These are phyloP conservation scores for Harpagus bidentatus DNA, from an alignment of 2,113 vertebrate species.

Conservation along the genomic window DNA sequence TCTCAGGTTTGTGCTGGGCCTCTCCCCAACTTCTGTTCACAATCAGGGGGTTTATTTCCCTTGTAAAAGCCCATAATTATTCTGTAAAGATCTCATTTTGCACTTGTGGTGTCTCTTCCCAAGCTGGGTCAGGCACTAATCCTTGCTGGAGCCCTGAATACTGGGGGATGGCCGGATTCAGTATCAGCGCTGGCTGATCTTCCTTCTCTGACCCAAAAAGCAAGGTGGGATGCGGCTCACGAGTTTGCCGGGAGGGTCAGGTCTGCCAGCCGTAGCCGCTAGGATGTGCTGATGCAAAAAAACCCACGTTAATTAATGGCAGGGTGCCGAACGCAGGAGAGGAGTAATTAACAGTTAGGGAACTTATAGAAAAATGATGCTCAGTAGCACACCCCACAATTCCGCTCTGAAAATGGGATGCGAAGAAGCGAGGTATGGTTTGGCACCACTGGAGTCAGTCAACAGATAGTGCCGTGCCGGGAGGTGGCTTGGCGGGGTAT, in stretches of 20 bases:
- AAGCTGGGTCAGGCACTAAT: neutral
- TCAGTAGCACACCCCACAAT: neutral
- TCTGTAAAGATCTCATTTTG: neutral
- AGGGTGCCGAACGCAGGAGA: neutral
- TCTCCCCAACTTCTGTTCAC: neutral
- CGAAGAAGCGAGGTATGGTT: neutral
- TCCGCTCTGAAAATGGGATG: fast-evolving
- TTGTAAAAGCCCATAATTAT: neutral
- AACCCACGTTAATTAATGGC: neutral
- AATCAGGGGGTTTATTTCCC: neutral
- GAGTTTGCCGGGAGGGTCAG: neutral
- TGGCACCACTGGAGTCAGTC: fast-evolving
- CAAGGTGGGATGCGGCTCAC: neutral
- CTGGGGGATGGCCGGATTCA: neutral
- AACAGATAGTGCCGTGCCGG: fast-evolving
- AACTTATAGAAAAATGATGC: neutral
- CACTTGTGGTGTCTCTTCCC: neutral
- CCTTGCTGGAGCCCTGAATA: neutral
- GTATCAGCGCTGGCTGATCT: neutral
- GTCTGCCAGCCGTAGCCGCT: neutral
- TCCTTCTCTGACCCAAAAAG: neutral
- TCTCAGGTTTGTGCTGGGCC: neutral
- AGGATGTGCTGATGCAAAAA: too few relatives aligned
- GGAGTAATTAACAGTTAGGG: neutral
- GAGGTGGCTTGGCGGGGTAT: fast-evolving